phyloP scores from a whole-genome alignment of 2,113 vertebrate genomes.

The Lasiurus cinereus region DNA sequence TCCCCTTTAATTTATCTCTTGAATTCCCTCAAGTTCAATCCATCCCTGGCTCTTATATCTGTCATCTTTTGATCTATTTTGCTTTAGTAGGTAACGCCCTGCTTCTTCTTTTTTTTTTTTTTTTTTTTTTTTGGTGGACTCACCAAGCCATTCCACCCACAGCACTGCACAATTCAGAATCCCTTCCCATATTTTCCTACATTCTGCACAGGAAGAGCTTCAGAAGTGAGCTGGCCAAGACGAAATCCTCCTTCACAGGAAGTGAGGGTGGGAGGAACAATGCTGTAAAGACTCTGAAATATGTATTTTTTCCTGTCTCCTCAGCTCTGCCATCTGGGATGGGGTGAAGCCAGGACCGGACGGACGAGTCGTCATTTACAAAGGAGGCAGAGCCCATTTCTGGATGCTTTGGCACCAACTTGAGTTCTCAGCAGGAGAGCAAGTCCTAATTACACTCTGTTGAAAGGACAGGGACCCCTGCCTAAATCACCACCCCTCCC shows the following conservation, averaged over 20 bases:
- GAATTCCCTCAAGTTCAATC: neutral
- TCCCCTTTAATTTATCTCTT: neutral
- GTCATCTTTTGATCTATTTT: neutral
- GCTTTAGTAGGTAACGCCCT: neutral
- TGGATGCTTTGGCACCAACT: neutral
- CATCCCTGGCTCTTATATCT: neutral
- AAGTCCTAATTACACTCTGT: neutral
- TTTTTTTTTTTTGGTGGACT: neutral
- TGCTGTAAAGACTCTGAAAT: conserved; percentile 48
- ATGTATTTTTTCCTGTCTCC: neutral
- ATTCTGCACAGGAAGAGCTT: neutral
- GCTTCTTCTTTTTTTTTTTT: neutral
- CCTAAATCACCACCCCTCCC: no score
- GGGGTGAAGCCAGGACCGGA: neutral
- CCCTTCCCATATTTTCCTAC: neutral
- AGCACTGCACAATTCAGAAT: neutral
- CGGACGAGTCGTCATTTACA: neutral
- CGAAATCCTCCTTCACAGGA: conserved; percentile 49
- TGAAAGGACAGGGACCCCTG: neutral
- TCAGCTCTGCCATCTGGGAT: conserved; percentile 51
- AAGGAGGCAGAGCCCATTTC: neutral
- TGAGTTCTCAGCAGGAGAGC: neutral
- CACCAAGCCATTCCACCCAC: neutral
- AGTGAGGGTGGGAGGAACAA: neutral
- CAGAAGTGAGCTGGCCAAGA: neutral